These are phyloP conservation scores for Meles meles DNA, from an alignment of 2,113 vertebrate genomes.

Conservation along the genomic window DNA sequence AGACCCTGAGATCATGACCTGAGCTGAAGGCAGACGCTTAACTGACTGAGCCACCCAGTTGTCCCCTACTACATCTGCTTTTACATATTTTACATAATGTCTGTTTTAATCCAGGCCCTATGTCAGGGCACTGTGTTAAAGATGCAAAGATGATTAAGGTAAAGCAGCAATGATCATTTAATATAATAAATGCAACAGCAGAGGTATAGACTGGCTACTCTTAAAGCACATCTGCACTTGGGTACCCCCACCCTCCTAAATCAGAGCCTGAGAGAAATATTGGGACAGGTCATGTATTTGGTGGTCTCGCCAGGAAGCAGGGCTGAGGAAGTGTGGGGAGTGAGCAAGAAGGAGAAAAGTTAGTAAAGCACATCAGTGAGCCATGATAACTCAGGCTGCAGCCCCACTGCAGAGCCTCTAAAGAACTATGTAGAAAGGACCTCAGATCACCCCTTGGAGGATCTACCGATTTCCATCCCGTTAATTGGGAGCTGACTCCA, in stretches of 20 bases:
- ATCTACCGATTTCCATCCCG: not conserved
- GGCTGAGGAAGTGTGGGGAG: not conserved
- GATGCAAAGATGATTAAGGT: not conserved
- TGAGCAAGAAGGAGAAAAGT: not conserved
- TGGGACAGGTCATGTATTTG: not conserved
- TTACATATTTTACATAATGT: not conserved
- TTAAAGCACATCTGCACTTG: not conserved
- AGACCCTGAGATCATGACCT: too few relatives aligned
- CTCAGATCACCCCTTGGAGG: not conserved
- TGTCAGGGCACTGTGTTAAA: not conserved
- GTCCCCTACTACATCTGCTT: not conserved
- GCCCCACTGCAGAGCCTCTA: not conserved
- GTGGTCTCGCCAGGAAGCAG: not conserved
- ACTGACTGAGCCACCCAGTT: too few relatives aligned
- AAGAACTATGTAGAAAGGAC: not conserved
- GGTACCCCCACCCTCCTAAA: not conserved
- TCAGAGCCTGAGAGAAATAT: not conserved
- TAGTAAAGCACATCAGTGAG: not conserved
- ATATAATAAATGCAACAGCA: not conserved
- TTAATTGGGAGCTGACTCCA: not conserved
- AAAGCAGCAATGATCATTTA: not conserved
- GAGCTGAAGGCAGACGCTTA: too few relatives aligned
- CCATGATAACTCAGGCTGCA: not conserved
- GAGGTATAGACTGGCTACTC: not conserved
- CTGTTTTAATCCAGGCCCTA: not conserved